Conservation (phyloP, 1,140 invertebrate species). For the Dufourea novaeangliae region DNA sequence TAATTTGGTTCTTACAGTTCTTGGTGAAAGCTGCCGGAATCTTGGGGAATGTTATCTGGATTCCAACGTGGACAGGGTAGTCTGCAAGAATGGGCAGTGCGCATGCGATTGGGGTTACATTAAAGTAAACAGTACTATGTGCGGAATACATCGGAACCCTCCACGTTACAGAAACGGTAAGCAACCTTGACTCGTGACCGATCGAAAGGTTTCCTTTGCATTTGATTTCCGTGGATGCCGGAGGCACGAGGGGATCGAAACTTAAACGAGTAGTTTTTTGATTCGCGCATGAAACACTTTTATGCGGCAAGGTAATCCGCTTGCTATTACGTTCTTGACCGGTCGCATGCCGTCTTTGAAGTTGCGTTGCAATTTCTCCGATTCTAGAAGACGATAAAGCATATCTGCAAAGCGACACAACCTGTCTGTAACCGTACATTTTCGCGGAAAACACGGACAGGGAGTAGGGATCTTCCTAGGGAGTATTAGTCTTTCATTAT, state of each 20-base stretch:
- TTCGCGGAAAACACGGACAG: not conserved
- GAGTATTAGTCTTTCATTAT: not conserved
- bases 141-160: slow-evolving; percentile 15
- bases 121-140: slow-evolving; percentile 27
- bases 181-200: slow-evolving; percentile 41
- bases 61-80: not conserved
- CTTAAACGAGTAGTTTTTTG: slow-evolving; percentile 31
- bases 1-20: slow-evolving; percentile 39
- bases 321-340: slow-evolving; percentile 43
- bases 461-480: slow-evolving; percentile 3
- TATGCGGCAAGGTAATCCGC: slow-evolving; percentile 46
- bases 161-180: slow-evolving; percentile 17
- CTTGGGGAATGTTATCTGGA: slow-evolving; percentile 60
- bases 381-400: slow-evolving; percentile 43
- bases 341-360: slow-evolving; percentile 33
- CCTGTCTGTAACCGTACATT: slow-evolving; percentile 1
- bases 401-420: not conserved
- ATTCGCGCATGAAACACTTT: slow-evolving; percentile 15
- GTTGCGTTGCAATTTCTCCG: slow-evolving; percentile 47
- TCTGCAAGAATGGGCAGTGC: slow-evolving; percentile 63
- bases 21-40: slow-evolving; percentile 53
- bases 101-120: slow-evolving; percentile 54
- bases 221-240: slow-evolving; percentile 17
- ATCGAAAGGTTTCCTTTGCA: slow-evolving; percentile 13
- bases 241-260: not conserved